Percentiles rank a stretch among this genome's conserved stretches.
Evolutionary conservation across 2,797 vertebrate genomes (phyloP).

Genomic region (Typhlichthys eigenmanni): DNA sequence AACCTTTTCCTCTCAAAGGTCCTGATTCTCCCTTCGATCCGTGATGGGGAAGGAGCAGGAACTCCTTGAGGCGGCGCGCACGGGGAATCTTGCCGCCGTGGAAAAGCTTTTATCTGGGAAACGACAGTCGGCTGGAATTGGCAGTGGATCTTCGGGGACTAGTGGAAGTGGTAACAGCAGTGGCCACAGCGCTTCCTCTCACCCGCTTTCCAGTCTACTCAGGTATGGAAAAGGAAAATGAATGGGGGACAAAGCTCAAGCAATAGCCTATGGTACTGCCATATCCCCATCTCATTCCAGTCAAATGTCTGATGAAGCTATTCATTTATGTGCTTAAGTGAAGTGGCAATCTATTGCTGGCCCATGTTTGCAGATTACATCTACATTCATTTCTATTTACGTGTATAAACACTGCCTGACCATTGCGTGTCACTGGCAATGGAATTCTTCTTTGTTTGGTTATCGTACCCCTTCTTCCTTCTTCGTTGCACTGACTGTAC

Average conservation of each 20-base stretch:
- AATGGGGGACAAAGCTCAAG: neutral
- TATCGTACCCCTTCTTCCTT: constrained; percentile 30
- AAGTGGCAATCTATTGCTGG: neutral
- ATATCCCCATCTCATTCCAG: no score
- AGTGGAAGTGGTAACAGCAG: constrained; percentile 74
- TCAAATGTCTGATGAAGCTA: neutral
- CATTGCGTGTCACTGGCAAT: constrained; percentile 37
- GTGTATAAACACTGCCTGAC: constrained; percentile 25
- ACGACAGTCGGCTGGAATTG: constrained; percentile 84
- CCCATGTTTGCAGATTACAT: neutral
- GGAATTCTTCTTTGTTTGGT: constrained; percentile 71
- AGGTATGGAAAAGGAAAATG: constrained; percentile 75
- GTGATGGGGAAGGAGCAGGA: constrained; percentile 98
- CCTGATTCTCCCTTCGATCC: constrained; percentile 37
- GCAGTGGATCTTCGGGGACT: constrained; percentile 70
- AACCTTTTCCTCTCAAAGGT: constrained; percentile 40
- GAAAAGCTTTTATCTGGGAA: constrained; percentile 95
- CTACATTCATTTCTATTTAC: neutral
- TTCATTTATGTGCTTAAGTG: neutral
- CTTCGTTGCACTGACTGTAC: constrained; percentile 32
- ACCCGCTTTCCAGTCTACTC: constrained; percentile 92
- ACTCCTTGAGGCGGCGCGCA: constrained; percentile 94
- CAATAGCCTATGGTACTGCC: neutral
- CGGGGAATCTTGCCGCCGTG: constrained; percentile 91
- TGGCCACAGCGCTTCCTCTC: constrained; percentile 80